Conservation (phyloP, 2,113 vertebrate species). For the Mus pahari region DNA sequence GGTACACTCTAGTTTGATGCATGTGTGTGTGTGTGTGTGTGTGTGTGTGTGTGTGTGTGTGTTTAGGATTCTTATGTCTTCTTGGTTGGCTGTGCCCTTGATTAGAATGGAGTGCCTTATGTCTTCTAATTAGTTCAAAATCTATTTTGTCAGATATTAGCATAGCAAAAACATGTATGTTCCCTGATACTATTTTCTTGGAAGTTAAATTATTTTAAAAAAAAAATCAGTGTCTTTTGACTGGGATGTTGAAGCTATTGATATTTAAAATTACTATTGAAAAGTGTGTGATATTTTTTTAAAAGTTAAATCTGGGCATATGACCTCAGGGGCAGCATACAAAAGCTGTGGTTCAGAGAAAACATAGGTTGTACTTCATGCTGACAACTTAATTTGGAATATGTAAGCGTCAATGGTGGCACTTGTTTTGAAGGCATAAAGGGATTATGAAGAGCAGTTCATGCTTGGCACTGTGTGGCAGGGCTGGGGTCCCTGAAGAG, state of each 20-base stretch:
- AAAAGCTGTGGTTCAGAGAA: not conserved
- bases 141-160: not conserved
- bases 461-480: not conserved
- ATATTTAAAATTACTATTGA: not conserved
- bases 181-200: not conserved
- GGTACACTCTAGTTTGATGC: not conserved
- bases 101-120: not conserved
- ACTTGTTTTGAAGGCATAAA: not conserved
- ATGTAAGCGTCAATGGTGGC: not conserved
- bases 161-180: not conserved
- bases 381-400: not conserved
- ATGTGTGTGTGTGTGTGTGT: not conserved
- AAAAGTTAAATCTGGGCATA: not conserved
- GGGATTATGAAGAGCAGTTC: not conserved
- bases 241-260: not conserved
- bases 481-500: not conserved
- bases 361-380: not conserved
- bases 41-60: not conserved
- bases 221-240: not conserved
- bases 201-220: not conserved
- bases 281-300: not conserved
- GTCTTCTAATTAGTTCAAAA: not conserved
- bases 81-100: too few relatives aligned
- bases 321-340: not conserved
- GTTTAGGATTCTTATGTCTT: not conserved